These are phyloP conservation scores for Chouioia cunea DNA, from an alignment of 2,888 invertebrate species.

Conservation along the genomic window DNA sequence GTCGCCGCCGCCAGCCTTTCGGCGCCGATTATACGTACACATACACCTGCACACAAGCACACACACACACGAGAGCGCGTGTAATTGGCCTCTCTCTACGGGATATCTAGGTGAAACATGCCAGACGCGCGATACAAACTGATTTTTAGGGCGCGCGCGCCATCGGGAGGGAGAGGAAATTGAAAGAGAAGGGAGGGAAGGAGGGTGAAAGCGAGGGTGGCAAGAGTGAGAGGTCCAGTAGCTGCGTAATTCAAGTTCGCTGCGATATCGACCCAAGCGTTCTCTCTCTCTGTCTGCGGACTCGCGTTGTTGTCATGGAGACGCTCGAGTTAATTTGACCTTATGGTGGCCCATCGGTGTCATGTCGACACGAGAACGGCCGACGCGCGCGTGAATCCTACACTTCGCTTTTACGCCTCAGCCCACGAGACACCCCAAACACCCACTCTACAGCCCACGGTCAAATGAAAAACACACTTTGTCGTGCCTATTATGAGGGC, in stretches of 20 bases:
- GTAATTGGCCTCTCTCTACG: constrained; percentile 5
- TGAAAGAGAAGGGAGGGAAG: background rate
- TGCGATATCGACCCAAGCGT: constrained; percentile 44
- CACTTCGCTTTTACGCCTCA: constrained; percentile 15
- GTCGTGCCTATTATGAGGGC: too few relatives aligned
- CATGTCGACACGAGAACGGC: constrained; percentile 24
- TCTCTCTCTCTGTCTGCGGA: constrained; percentile 26
- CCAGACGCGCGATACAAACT: constrained; percentile 14
- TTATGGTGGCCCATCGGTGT: constrained; percentile 48
- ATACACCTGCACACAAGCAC: background rate
- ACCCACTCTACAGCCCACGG: background rate
- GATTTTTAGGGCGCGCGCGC: constrained; percentile 9
- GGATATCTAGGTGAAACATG: constrained; percentile 42
- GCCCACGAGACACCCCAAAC: constrained; percentile 2
- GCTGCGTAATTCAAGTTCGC: constrained; percentile 49
- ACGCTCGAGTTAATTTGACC: constrained; percentile 51
- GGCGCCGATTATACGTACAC: constrained; percentile 11
- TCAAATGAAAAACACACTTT: constrained; percentile 8
- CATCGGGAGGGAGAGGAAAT: constrained; percentile 1
- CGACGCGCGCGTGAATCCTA: constrained; percentile 18
- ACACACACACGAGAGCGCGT: constrained; percentile 4
- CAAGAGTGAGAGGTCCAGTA: constrained; percentile 35
- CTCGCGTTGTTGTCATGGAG: constrained; percentile 49
- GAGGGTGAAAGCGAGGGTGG: background rate
- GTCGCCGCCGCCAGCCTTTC: constrained; percentile 11